phyloP scores from a whole-genome alignment of 2,888 invertebrate species.

The Ectemnius lituratus region DNA sequence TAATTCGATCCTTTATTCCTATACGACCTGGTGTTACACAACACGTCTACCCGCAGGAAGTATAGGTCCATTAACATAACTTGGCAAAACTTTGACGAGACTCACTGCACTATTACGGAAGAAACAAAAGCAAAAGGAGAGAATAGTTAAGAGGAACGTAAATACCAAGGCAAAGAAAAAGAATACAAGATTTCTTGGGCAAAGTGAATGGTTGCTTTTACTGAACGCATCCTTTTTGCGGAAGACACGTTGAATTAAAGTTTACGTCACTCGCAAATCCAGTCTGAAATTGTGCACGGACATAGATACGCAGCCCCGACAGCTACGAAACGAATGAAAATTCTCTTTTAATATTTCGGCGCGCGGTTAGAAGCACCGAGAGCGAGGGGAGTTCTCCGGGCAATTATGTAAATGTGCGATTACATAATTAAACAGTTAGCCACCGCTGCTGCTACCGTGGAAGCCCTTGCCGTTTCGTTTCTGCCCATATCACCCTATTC shows the following conservation, averaged over 20 bases:
- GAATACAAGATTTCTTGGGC: not conserved
- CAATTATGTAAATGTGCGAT: slow-evolving; percentile 72
- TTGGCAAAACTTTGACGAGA: not conserved
- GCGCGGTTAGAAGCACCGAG: slow-evolving; percentile 41
- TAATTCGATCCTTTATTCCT: not conserved
- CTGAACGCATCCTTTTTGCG: no score
- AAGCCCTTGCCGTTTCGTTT: slow-evolving; percentile 4
- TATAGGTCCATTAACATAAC: slow-evolving; percentile 11
- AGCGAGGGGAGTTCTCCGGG: slow-evolving; percentile 50
- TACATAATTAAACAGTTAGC: slow-evolving; percentile 70
- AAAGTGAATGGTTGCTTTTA: not conserved
- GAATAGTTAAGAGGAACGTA: not conserved
- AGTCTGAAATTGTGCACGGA: no score
- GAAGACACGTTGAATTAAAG: no score
- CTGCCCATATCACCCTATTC: not conserved
- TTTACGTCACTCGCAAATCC: no score
- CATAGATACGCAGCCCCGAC: slow-evolving; percentile 28
- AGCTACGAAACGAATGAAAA: slow-evolving; percentile 40
- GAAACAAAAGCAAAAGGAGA: not conserved
- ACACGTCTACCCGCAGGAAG: not conserved
- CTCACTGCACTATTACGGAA: slow-evolving; percentile 3
- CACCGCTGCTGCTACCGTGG: slow-evolving; percentile 40
- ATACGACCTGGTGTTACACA: not conserved
- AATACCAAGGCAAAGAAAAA: not conserved
- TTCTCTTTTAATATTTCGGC: slow-evolving; percentile 52